Evolutionary conservation across 2,888 invertebrate species (phyloP), one percentile per base, ranked within the genome.

Genomic region (Euzophera pinguis): DNA sequence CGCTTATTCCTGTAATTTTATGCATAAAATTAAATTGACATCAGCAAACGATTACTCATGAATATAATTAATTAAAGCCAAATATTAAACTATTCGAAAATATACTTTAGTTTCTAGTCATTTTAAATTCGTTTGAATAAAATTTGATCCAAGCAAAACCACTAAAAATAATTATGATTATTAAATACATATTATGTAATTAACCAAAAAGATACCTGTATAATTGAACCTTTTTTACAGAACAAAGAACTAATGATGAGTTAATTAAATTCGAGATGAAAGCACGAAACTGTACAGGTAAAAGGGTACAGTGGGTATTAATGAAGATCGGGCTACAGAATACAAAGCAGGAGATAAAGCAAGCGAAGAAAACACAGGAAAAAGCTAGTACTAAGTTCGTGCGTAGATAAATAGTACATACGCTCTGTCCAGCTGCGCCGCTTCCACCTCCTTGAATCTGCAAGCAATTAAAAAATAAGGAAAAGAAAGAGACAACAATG

Each of bases 401-500:
- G 79, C 80, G 71, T 67, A 73, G 79, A 79, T 83, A 84, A 83
- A 78, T 81, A 51, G 91, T 95, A 95, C 95, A 92, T 95, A 95
- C 94, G 95, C 93, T 94, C 95, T 92, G 90, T 95, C 95, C 93
- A 94, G 86, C 70, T 91, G 93, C 77, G 94, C 93, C 84, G 93
- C 93, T 92, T 95, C 95, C 81, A 93, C 92, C 92, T 95, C 95
- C 94, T 95, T 95, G 94, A 94, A 95, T 94, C 95, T 95, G 95
- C 75, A 95, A 95, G 93, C 89, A 91, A 91, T 90, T 87, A 81
- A 87, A 90, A 69, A 83, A 84, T 85, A 86, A 86, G 87, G 86
- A 84, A 84, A 85, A 84, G 85, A 85, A 81, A 84, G 83, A 86
- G 75, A 83, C 78, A 78, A 78, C 75, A 65, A 72, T 75, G 73